Conservation (phyloP, 1,140 invertebrate species). For the Drosophila nigromelanica region DNA sequence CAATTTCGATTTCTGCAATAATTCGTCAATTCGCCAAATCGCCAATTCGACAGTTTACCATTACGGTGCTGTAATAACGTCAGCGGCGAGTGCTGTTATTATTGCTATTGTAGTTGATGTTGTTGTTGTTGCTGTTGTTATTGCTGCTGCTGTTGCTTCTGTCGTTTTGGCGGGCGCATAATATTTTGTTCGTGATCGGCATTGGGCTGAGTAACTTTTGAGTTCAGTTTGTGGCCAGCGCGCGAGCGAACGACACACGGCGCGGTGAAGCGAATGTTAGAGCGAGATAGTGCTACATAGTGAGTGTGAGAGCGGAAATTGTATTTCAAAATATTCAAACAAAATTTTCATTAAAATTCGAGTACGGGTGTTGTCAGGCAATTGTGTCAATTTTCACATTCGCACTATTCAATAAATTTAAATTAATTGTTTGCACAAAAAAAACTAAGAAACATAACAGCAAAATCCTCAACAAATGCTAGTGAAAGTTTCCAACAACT, state of each 20-base stretch:
- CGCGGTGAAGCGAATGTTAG: constrained; percentile 36
- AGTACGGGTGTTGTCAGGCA: neutral
- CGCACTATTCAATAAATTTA: constrained; percentile 33
- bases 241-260: constrained; percentile 65
- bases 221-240: constrained; percentile 63
- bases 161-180: constrained; percentile 55
- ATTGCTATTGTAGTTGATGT: constrained; percentile 20
- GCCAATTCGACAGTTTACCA: constrained; percentile 25
- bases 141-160: constrained; percentile 18
- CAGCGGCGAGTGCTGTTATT: constrained; percentile 46
- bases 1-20: constrained; percentile 30
- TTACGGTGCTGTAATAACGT: constrained; percentile 46
- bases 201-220: constrained; percentile 59
- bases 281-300: constrained; percentile 28
- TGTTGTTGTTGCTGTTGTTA: constrained; percentile 19
- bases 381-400: constrained; percentile 16
- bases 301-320: constrained; percentile 42
- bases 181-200: constrained; percentile 69
- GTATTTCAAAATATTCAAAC: constrained; percentile 5
- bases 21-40: constrained; percentile 8
- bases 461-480: neutral
- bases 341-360: constrained; percentile 2
- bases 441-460: constrained; percentile 11
- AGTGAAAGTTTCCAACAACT: constrained; percentile 10
- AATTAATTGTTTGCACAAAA: constrained; percentile 27